Evolutionary conservation across 1,140 invertebrate species (phyloP).

Genomic region (Pectinophora gossypiella): DNA sequence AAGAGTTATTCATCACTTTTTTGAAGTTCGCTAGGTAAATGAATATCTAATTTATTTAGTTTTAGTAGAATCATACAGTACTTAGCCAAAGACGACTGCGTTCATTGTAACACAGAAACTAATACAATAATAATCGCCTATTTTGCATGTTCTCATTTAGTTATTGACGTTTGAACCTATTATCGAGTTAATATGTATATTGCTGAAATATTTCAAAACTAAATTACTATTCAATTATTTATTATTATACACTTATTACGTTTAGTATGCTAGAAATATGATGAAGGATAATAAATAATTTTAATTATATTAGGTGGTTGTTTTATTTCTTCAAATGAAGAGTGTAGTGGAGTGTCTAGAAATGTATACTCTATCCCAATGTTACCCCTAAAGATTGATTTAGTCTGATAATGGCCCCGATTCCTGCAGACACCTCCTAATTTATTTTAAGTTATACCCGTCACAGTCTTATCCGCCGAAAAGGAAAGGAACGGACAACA

Average conservation of each 20-base stretch:
- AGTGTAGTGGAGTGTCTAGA: no score
- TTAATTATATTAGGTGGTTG: constrained; percentile 74
- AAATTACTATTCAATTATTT: constrained; percentile 77
- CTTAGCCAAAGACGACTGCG: constrained; percentile 45
- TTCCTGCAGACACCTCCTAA: no score
- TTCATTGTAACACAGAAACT: constrained; percentile 50
- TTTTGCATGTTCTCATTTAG: constrained; percentile 66
- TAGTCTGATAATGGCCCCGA: no score
- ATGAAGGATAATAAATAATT: constrained; percentile 78
- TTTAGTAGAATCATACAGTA: constrained; percentile 23
- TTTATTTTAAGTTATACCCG: no score
- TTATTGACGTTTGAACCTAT: constrained; percentile 64
- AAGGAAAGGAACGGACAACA: no score
- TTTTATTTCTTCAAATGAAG: no score
- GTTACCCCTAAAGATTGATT: no score
- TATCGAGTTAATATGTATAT: constrained; percentile 70
- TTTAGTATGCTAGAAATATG: constrained; percentile 78
- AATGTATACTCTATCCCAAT: no score
- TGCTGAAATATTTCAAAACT: constrained; percentile 72
- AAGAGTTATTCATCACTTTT: constrained; percentile 57
- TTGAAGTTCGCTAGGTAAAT: constrained; percentile 54
- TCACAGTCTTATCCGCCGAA: no score
- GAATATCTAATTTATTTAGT: constrained; percentile 18
- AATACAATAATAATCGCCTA: constrained; percentile 71
- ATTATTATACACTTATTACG: constrained; percentile 77